These are phyloP conservation scores for Noctua janthina DNA, from an alignment of 2,888 invertebrate genomes.

Conservation along the genomic window DNA sequence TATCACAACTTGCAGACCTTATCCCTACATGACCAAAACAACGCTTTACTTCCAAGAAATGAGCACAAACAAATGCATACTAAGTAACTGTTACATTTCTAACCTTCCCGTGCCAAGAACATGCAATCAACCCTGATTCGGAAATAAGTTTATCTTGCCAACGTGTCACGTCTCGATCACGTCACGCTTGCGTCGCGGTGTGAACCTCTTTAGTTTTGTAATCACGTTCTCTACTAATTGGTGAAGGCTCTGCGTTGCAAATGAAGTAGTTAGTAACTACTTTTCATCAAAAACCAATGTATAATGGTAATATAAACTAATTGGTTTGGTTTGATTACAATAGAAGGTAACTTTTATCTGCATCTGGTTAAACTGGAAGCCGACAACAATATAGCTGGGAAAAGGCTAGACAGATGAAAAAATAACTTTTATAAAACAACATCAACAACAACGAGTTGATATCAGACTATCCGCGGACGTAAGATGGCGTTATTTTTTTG, in stretches of 20 bases:
- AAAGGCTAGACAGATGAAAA: neutral
- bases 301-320: neutral
- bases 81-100: conserved; percentile 21
- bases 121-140: conserved; percentile 56
- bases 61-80: conserved; percentile 14
- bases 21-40: neutral
- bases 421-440: neutral
- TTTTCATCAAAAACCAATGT: neutral
- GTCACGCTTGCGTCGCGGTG: conserved; percentile 24
- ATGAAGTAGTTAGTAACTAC: conserved; percentile 4
- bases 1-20: neutral
- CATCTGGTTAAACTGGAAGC: neutral
- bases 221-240: conserved; percentile 66
- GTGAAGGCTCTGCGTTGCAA: conserved; percentile 39
- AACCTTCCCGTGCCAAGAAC: conserved; percentile 39
- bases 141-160: conserved; percentile 55
- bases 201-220: conserved; percentile 59
- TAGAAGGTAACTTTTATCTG: neutral
- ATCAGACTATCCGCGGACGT: neutral
- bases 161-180: conserved; percentile 34
- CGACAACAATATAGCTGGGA: neutral
- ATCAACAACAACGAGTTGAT: neutral
- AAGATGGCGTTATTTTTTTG: too few species aligned
- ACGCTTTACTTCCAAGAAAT: conserved; percentile 1
- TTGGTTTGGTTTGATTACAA: neutral